Evolutionary conservation across 2,797 vertebrate species (phyloP), one percentile per base, ranked within the genome.

Genomic region (Siniperca undulata): DNA sequence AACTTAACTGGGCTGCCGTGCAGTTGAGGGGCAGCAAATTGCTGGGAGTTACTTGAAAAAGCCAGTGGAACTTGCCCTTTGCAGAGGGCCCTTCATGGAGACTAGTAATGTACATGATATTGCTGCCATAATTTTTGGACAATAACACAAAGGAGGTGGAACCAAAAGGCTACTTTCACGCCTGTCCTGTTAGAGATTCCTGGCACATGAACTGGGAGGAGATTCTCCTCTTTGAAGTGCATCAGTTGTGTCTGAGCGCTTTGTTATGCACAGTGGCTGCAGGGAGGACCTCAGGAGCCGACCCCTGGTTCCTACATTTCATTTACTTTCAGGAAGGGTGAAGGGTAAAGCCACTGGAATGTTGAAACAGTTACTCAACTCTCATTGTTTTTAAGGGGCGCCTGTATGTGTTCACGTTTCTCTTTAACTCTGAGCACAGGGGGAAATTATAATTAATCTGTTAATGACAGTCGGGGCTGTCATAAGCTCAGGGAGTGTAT

Each of bases 401-500:
- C 88, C 89, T 85, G 86, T 86, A 88, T 90, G 89, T 71, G 68
- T 94, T 93, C 93, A 92, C 90, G 68, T 93, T 95, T 94, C 93
- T 89, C 89, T 95, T 90, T 89, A 94, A 95, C 91, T 95, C 94
- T 72, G 89, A 95, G 94, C 92, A 82, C 94, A 87, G 92, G 90
- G 94, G 94, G 94, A 95, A 96, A 96, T 96, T 96, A 95, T 97
- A 97, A 97, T 97, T 96, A 97, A 97, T 96, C 95, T 97, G 96
- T 96, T 97, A 97, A 96, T 96, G 96, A 96, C 96, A 97, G 96
- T 95, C 94, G 94, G 94, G 94, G 95, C 96, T 97, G 96, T 96
- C 96, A 96, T 93, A 96, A 96, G 95, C 95, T 95, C 75, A 82
- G 92, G 93, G 95, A 95, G 94, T 92, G 83, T 91, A 95, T 97